Conservation (phyloP, 2,888 invertebrate genomes). For the Patella caerulea region DNA sequence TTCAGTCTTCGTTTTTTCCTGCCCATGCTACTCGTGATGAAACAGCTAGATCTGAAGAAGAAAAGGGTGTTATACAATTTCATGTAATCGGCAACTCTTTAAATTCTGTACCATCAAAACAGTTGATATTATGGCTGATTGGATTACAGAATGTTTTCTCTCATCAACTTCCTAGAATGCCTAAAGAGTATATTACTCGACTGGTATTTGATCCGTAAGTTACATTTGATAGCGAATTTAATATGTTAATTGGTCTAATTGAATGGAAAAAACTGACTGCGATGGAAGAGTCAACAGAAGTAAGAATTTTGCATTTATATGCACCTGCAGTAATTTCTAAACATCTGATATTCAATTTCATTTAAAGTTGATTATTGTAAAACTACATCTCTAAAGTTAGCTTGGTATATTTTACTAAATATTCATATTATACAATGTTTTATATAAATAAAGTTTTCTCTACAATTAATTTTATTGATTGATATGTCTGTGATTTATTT, state of each 20-base stretch:
- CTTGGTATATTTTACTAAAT: too few relatives aligned
- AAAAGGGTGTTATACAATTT: conserved; percentile 89
- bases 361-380: too few relatives aligned
- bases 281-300: background rate
- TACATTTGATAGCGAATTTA: too few relatives aligned
- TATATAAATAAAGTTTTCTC: too few relatives aligned
- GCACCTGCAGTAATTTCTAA: too few relatives aligned
- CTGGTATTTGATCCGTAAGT: conserved; percentile 85
- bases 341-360: too few relatives aligned
- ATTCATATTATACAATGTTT: too few relatives aligned
- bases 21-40: conserved; percentile 85
- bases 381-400: too few relatives aligned
- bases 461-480: too few relatives aligned
- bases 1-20: conserved; percentile 46
- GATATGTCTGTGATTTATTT: conserved; percentile 8
- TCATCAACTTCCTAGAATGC: conserved; percentile 96
- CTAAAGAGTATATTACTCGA: conserved; percentile 95
- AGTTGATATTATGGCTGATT: conserved; percentile 93
- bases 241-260: background rate
- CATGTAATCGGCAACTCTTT: conserved; percentile 95
- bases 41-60: conserved; percentile 90
- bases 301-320: too few relatives aligned
- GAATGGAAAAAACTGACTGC: background rate
- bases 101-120: conserved; percentile 82
- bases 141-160: conserved; percentile 95